These are phyloP conservation scores for Pogoniulus pusillus DNA, from an alignment of 2,797 vertebrate species.

Conservation along the genomic window DNA sequence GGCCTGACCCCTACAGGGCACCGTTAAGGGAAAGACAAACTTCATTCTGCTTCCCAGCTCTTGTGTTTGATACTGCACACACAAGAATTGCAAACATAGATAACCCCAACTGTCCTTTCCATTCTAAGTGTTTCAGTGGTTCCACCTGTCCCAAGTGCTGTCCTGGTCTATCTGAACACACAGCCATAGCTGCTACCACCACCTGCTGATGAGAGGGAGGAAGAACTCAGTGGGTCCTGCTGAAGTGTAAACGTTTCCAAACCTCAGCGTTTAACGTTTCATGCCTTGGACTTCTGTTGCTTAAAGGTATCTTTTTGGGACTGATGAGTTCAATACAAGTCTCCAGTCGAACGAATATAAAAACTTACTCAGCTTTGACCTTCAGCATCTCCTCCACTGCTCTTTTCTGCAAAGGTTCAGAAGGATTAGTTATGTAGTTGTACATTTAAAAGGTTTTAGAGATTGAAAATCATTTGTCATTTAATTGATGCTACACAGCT, in stretches of 20 bases:
- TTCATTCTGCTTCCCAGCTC: background rate
- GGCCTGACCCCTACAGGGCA: background rate
- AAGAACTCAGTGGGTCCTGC: background rate
- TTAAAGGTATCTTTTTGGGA: background rate
- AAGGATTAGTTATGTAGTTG: background rate
- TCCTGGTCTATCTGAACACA: background rate
- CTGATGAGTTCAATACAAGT: background rate
- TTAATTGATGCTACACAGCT: background rate
- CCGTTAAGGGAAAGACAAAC: background rate
- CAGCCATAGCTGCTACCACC: conserved; percentile 24
- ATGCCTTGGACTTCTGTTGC: background rate
- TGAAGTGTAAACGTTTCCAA: background rate
- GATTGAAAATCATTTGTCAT: background rate
- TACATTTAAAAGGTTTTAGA: background rate
- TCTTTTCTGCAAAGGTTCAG: conserved; percentile 75
- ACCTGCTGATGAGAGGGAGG: conserved; percentile 35
- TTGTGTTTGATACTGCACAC: background rate
- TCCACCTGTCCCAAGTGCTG: background rate
- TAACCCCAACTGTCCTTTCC: background rate
- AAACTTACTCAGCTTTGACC: conserved; percentile 84
- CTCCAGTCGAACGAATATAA: background rate
- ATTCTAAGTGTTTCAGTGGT: background rate
- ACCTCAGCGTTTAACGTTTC: background rate
- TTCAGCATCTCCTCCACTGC: conserved; percentile 80
- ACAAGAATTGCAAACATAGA: background rate